Evolutionary conservation across 1,140 invertebrate species (phyloP).

Genomic region (Lepidurus arcticus): DNA sequence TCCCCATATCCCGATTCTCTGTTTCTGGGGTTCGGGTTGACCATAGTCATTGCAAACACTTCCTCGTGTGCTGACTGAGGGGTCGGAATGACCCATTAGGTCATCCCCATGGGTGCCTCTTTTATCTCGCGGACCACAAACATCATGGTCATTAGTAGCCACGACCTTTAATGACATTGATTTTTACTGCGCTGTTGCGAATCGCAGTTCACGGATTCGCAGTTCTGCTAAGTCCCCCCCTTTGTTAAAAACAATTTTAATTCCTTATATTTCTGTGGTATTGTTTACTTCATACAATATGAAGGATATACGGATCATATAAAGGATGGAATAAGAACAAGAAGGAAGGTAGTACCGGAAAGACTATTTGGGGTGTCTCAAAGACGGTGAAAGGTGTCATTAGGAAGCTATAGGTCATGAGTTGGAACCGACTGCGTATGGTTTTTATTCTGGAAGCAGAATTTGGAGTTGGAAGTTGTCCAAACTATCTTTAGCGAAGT

Average conservation of each 20-base stretch:
- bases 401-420: neutral
- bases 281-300: too few species aligned
- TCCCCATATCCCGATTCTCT: neutral
- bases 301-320: too few species aligned
- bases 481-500: neutral
- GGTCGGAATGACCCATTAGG: neutral
- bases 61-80: neutral
- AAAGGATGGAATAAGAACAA: too few species aligned
- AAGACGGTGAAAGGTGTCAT: neutral
- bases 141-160: constrained; percentile 12
- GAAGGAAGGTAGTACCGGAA: neutral
- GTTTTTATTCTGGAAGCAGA: neutral
- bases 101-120: constrained; percentile 17
- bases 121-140: constrained; percentile 4
- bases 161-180: neutral
- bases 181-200: too few species aligned
- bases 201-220: too few species aligned
- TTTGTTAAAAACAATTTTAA: too few species aligned
- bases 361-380: neutral
- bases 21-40: neutral
- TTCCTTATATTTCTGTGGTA: too few species aligned
- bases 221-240: too few species aligned
- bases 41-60: neutral
- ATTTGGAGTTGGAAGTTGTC: neutral
- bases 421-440: neutral